These are phyloP conservation scores for Drosophila trapezifrons DNA, from an alignment of 1,140 invertebrate genomes.

Conservation along the genomic window DNA sequence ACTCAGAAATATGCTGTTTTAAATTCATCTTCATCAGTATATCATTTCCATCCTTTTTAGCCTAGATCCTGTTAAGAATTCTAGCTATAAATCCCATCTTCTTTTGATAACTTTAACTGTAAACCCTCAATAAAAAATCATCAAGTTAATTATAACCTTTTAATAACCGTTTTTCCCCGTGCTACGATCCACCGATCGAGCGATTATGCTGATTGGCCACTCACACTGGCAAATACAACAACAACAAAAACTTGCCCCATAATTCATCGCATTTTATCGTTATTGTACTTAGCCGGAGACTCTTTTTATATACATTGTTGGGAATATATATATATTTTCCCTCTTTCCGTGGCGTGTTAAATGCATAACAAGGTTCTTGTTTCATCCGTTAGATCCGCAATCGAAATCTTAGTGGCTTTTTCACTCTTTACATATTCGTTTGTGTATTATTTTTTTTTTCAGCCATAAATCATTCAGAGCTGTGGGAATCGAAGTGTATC, in stretches of 20 bases:
- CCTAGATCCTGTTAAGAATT: background rate
- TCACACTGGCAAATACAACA: slow-evolving; percentile 23
- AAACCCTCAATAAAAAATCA: background rate
- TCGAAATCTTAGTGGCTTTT: slow-evolving; percentile 62
- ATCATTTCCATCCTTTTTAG: no score
- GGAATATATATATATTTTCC: slow-evolving; percentile 20
- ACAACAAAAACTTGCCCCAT: slow-evolving; percentile 70
- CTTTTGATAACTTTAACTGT: no score
- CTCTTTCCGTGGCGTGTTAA: slow-evolving; percentile 64
- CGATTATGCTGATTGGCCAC: slow-evolving; percentile 64
- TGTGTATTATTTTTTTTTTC: slow-evolving; percentile 18
- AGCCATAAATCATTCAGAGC: slow-evolving; percentile 79
- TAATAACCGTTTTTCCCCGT: slow-evolving; percentile 10
- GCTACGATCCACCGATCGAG: slow-evolving; percentile 34
- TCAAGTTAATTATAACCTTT: background rate
- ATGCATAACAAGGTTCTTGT: slow-evolving; percentile 80
- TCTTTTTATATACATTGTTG: slow-evolving; percentile 39
- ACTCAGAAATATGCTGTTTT: no score
- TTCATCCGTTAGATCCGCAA: slow-evolving; percentile 82
- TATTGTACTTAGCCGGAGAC: slow-evolving; percentile 57
- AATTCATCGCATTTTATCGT: slow-evolving; percentile 76
- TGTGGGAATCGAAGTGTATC: slow-evolving; percentile 72
- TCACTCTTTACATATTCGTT: slow-evolving; percentile 63
- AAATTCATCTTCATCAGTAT: no score
- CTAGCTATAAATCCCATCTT: background rate